Percentiles rank a stretch among this genome's conserved stretches.
phyloP scores from a whole-genome alignment of 2,113 vertebrate species.

The Rhea americana region DNA sequence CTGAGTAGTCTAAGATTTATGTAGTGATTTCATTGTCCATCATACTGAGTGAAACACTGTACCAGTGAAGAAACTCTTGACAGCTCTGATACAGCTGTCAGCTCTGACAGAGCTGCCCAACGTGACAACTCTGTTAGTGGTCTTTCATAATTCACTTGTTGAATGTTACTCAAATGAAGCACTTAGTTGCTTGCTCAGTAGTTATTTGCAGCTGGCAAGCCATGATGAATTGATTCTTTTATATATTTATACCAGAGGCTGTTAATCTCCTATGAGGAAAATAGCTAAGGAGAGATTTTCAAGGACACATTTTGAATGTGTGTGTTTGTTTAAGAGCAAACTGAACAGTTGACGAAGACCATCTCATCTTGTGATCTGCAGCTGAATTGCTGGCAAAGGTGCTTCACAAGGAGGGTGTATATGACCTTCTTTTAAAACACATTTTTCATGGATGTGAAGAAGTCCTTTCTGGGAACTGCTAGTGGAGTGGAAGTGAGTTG shows the following conservation, averaged over 20 bases:
- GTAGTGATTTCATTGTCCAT: background rate
- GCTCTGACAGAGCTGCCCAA: constrained; percentile 12
- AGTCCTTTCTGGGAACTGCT: background rate
- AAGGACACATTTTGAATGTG: background rate
- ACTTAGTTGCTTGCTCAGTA: background rate
- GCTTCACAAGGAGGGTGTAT: background rate
- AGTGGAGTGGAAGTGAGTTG: accelerated
- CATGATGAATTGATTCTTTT: background rate
- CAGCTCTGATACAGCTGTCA: constrained; percentile 14
- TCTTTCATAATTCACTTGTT: accelerated
- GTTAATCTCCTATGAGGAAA: background rate
- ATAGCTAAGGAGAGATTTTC: background rate
- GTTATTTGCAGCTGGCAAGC: background rate
- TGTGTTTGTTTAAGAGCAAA: background rate
- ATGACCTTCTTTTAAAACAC: background rate
- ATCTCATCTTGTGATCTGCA: background rate
- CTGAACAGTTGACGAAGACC: background rate
- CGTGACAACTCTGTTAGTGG: background rate
- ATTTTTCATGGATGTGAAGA: background rate
- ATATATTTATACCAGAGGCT: background rate
- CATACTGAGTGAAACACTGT: background rate
- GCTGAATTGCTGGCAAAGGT: background rate
- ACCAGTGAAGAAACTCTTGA: background rate
- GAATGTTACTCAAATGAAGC: background rate
- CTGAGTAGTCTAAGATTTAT: background rate